Base-by-base conservation (phyloP, 2,113 vertebrate genomes). In the Cephalopholis sonnerati region DNA sequence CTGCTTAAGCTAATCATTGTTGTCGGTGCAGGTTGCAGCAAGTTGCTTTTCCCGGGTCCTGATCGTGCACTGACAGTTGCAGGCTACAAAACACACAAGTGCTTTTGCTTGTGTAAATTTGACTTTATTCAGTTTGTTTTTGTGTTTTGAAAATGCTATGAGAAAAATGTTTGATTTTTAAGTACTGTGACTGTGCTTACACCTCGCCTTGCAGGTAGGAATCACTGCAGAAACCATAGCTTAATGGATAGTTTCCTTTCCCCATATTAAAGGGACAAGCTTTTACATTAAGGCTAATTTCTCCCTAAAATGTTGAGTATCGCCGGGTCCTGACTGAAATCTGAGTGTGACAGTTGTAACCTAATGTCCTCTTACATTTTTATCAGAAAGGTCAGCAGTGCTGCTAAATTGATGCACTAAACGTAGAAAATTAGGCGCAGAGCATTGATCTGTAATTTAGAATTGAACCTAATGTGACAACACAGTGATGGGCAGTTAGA, bases 111-210 rank as follows among this genome's bases (percentile, higher is more conserved):
- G 15, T 75, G 55, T 70, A n/a, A 36, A 65, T 75, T 74, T 57
- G 25, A 59, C 65, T 85, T 87, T 87, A 63, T 76, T 76, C 6
- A 20, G 11, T 81, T 9, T 62, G 5, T 65, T 78, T 79, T 65
- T 70, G 29, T 70, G 2, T 66, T 83, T 74, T 39, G 41, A 59
- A 29, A 8, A 66, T 25, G 1, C 64, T 29, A 59, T 73, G 55
- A 57, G 55, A 77, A 68, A 87, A 69, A 66, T 74, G 57, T 68
- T 36, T 74, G 79, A n/a, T 62, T 81, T 76, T 39, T 39, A 73
- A 46, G 53, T 69, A 67, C 44, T 77, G 67, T 61, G 24, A 54
- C 22, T 68, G 22, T 59, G 24, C 48, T 71, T 81, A 44, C 72
- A 62, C 66, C 53, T 81, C 79, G 62, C 17, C 69, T n/a, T 50